These are phyloP conservation scores for Vicugna pacos DNA, from an alignment of 2,113 vertebrate genomes.

Conservation along the genomic window DNA sequence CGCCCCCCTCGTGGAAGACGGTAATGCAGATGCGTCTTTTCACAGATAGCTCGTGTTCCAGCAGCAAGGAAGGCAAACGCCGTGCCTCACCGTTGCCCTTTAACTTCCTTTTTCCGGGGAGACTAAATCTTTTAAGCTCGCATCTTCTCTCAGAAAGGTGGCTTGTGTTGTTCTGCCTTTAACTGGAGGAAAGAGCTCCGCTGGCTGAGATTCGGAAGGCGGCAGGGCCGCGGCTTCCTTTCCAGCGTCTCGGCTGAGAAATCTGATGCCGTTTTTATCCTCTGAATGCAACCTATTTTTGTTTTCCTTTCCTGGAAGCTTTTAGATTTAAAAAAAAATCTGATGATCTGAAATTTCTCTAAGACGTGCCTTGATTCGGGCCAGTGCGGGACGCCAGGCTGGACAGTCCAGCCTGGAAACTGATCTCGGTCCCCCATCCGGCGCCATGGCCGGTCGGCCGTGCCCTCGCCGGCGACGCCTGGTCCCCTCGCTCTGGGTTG, in stretches of 20 bases:
- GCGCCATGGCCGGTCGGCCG: too few relatives aligned
- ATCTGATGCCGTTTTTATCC: background rate
- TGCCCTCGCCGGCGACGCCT: too few relatives aligned
- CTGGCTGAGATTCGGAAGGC: background rate
- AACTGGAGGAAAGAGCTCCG: background rate
- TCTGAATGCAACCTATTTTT: conserved; percentile 47
- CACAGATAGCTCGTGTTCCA: fast-evolving
- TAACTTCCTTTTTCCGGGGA: background rate
- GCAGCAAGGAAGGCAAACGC: fast-evolving
- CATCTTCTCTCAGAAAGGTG: background rate
- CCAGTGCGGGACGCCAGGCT: fast-evolving
- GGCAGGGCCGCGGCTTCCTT: background rate
- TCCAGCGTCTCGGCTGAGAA: background rate
- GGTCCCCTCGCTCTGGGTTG: too few relatives aligned
- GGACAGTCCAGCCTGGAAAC: background rate
- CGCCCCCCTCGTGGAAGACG: fast-evolving
- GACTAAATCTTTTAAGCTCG: fast-evolving
- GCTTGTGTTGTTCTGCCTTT: background rate
- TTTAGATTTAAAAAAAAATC: background rate
- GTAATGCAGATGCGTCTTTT: background rate
- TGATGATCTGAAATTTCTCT: background rate
- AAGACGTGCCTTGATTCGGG: background rate
- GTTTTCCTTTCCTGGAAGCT: conserved; percentile 21
- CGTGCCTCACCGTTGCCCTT: fast-evolving
- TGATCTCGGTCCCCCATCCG: too few relatives aligned